Base-by-base conservation (phyloP, 2,113 vertebrate genomes). In the Strigops habroptila region DNA sequence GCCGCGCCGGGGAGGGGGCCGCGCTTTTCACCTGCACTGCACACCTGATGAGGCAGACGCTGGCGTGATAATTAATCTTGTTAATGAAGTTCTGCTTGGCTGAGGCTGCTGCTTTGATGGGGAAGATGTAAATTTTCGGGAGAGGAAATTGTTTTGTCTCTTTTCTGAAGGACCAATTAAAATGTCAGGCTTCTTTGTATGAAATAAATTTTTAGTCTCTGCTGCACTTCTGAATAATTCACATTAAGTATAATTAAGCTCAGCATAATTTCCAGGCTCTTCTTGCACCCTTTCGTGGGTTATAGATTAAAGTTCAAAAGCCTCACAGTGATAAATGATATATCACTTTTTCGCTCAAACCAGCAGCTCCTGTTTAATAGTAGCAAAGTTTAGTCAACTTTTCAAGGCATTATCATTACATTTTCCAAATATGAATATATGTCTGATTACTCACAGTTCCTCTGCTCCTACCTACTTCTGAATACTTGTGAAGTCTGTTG, bases 81-180 rank as follows among this genome's bases (percentile, higher is more conserved):
- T 97, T 98, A 98, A 98, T 97, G 97, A 98, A 97, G 97, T 98
- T 97, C 97, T 96, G 95, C 97, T 96, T 46, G 64, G 96, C 91
- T 93, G 95, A 94, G 93, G 95, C 95, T 84, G 93, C 41, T 68
- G 75, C 76, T 96, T 95, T 95, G 97, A 97, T 97, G 96, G 94
- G 91, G 85, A 90, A 96, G 96, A 97, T 97, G 97, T 97, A 98
- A 98, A 98, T 97, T 98, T 98, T 97, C 96, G 63, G 92, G 96
- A 98, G 95, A 97, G 97, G 97, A 98, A 98, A 97, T 97, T 97
- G 98, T 98, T 98, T 98, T 97, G 97, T 98, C 98, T 98, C 97
- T 94, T 95, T 97, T 97, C 96, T 97, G 97, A 98, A 98, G 97
- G 97, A 95, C 97, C 98, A 98, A 98, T 98, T 98, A 98, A 98